Percentiles rank a stretch among this genome's conserved stretches.
Conservation (phyloP, 2,797 vertebrate genomes). For the Pagetopsis macropterus region DNA sequence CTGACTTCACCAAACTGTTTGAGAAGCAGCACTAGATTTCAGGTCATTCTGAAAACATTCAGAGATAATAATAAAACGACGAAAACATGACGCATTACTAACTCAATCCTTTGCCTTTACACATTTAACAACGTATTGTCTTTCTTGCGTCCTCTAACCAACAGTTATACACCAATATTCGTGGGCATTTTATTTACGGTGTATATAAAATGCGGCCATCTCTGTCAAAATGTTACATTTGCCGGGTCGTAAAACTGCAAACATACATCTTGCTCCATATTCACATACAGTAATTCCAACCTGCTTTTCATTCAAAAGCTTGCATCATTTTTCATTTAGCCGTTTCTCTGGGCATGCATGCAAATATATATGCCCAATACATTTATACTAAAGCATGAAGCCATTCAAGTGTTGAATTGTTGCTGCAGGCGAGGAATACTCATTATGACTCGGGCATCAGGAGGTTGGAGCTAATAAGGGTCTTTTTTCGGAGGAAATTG, state of each 20-base stretch:
- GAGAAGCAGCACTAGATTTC: neutral
- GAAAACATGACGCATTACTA: neutral
- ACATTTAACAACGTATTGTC: neutral
- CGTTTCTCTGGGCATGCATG: slow-evolving; percentile 3
- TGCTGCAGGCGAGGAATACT: slow-evolving; percentile 2
- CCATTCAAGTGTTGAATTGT: slow-evolving; percentile 25
- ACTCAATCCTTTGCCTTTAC: neutral
- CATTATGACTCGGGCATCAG: slow-evolving; percentile 1
- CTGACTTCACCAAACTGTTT: neutral
- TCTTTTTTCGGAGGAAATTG: slow-evolving; percentile 9
- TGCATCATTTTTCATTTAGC: slow-evolving; percentile 8
- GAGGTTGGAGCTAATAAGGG: slow-evolving; percentile 16
- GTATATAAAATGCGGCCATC: neutral
- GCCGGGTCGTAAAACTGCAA: neutral
- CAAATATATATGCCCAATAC: neutral
- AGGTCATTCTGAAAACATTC: slow-evolving; percentile 1
- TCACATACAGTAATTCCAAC: neutral
- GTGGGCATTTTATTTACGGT: neutral
- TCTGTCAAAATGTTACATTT: slow-evolving; percentile 13
- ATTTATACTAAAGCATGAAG: slow-evolving; percentile 16
- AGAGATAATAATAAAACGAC: slow-evolving; percentile 2
- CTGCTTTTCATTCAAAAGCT: neutral
- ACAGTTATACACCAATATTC: no score
- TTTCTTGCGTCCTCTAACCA: neutral
- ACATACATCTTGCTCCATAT: slow-evolving; percentile 23